phyloP scores from a whole-genome alignment of 2,113 vertebrate genomes.

The Plectropomus leopardus region DNA sequence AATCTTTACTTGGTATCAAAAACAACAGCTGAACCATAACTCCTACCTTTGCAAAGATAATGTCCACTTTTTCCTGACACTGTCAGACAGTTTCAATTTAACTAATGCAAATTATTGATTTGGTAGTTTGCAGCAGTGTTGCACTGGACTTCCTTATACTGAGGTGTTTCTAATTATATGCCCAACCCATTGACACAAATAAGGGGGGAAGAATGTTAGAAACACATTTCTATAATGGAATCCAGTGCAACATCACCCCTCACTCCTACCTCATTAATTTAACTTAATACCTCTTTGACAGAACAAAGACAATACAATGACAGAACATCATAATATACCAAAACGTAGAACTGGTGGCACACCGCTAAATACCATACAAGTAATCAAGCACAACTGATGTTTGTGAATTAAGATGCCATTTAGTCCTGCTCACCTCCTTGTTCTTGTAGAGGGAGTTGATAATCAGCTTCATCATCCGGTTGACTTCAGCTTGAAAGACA shows the following conservation, averaged over 20 bases:
- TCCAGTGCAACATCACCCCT: no score
- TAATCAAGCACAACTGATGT: background rate
- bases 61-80: background rate
- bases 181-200: background rate
- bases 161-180: background rate
- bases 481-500: slow-evolving; percentile 97
- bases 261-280: no score
- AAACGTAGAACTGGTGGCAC: background rate
- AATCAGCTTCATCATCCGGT: slow-evolving; percentile 99
- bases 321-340: no score
- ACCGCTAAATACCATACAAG: no score
- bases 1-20: background rate
- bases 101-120: background rate
- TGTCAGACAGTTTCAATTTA: background rate
- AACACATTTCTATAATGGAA: no score
- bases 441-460: slow-evolving; percentile 99
- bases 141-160: background rate
- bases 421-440: slow-evolving; percentile 90
- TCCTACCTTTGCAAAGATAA: background rate
- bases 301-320: no score
- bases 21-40: background rate
- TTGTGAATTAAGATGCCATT: background rate
- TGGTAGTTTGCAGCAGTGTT: background rate
- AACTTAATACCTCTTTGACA: no score
- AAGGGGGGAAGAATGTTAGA: background rate